Evolutionary conservation across 2,797 vertebrate species (phyloP).

Genomic region (Gymnopithys bicolor): DNA sequence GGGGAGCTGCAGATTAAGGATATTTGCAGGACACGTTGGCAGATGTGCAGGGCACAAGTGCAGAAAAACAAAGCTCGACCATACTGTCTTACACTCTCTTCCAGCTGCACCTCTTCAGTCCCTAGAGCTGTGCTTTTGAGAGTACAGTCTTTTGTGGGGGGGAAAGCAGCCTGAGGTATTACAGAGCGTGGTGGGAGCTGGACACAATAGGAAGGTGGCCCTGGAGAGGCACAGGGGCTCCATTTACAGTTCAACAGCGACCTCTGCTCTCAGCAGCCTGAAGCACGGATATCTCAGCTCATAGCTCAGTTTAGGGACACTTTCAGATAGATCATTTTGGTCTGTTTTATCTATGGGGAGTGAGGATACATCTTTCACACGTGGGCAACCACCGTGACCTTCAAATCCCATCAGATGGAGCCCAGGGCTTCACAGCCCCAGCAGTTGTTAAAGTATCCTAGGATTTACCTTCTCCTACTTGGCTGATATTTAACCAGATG

Average conservation of each 20-base stretch:
- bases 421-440: background rate
- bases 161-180: background rate
- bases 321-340: background rate
- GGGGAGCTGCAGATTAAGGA: background rate
- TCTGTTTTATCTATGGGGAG: background rate
- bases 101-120: background rate
- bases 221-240: background rate
- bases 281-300: background rate
- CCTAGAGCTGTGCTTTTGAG: background rate
- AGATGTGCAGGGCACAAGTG: background rate
- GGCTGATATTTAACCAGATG: constrained; percentile 67
- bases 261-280: constrained; percentile 53
- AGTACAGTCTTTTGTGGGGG: background rate
- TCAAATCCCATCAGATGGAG: constrained; percentile 35
- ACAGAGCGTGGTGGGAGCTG: background rate
- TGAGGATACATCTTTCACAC: background rate
- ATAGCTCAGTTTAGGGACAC: background rate
- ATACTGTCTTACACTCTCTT: rapidly evolving
- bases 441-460: constrained; percentile 10
- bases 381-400: constrained; percentile 39
- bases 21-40: background rate
- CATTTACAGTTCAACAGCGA: constrained; percentile 65
- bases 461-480: constrained; percentile 49
- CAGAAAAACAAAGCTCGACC: background rate
- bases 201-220: background rate